These are phyloP conservation scores for Arrhamphus sclerolepis DNA, from an alignment of 2,797 vertebrate species.

Conservation along the genomic window DNA sequence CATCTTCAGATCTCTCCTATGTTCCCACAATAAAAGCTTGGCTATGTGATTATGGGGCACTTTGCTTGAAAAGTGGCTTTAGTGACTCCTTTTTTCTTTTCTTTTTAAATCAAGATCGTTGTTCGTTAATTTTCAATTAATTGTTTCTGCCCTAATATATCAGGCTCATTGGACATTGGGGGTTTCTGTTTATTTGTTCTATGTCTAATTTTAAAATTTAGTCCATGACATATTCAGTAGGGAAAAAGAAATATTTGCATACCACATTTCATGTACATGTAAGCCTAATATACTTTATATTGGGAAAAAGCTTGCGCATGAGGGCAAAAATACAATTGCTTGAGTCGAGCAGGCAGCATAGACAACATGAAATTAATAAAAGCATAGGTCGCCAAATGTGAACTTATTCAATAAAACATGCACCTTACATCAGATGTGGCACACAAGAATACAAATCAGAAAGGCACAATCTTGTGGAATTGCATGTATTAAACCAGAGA, in stretches of 20 bases:
- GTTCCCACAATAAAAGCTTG: not conserved
- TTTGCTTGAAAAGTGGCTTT: not conserved
- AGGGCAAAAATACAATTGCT: too few relatives aligned
- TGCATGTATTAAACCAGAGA: too few relatives aligned
- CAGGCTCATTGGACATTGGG: not conserved
- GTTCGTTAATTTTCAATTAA: constrained; percentile 19
- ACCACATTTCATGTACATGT: too few relatives aligned
- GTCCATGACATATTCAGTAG: not conserved
- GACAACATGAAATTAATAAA: too few relatives aligned
- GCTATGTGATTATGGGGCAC: not conserved
- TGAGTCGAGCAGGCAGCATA: too few relatives aligned
- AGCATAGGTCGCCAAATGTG: too few relatives aligned
- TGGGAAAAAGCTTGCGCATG: too few relatives aligned
- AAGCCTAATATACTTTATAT: too few relatives aligned
- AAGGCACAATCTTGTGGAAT: too few relatives aligned
- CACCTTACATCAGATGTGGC: too few relatives aligned
- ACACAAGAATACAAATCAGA: too few relatives aligned
- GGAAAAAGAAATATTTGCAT: not conserved
- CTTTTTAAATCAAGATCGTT: constrained; percentile 6
- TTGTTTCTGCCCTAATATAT: constrained; percentile 2
- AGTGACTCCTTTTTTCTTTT: constrained; percentile 1
- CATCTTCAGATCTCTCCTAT: not conserved
- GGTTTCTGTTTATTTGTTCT: not conserved
- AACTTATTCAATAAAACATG: too few relatives aligned
- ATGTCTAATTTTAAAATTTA: not conserved